A percentile compares a stretch with the other conserved stretches of the same genome.
phyloP scores from a whole-genome alignment of 1,140 invertebrate genomes.

The Heliconius eleuchia region DNA sequence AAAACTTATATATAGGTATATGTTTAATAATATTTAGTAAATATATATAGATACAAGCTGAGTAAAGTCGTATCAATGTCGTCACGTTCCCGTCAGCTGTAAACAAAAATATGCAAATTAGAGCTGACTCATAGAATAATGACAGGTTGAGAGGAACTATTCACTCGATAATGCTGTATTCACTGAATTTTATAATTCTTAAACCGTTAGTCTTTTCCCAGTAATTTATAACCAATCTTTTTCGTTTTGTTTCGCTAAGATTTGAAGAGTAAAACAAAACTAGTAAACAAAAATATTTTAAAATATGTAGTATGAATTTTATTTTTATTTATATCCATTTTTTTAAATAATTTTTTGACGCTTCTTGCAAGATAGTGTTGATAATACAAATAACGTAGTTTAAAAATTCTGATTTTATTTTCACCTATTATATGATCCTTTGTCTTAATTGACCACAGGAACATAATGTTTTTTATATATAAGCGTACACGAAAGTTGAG shows the following conservation, averaged over 20 bases:
- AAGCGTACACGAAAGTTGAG: no score
- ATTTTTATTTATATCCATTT: neutral
- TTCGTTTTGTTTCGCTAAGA: neutral
- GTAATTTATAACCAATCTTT: neutral
- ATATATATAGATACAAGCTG: neutral
- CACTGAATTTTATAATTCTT: constrained; percentile 21
- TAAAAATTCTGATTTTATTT: no score
- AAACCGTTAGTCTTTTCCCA: neutral
- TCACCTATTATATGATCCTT: no score
- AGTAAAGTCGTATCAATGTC: neutral
- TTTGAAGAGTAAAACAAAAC: neutral
- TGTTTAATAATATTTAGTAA: no score
- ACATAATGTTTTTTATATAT: no score
- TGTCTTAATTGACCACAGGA: no score
- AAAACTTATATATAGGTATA: no score
- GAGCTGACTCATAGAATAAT: constrained; percentile 15
- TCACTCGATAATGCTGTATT: constrained; percentile 18
- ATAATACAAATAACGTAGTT: no score
- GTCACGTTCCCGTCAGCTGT: neutral
- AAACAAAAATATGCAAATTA: constrained; percentile 8
- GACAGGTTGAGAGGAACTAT: constrained; percentile 10
- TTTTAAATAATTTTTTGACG: no score
- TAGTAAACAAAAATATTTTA: no score
- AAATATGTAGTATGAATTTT: no score
- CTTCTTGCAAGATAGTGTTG: no score